phyloP scores from a whole-genome alignment of 2,888 invertebrate species.

The Bombylius major region DNA sequence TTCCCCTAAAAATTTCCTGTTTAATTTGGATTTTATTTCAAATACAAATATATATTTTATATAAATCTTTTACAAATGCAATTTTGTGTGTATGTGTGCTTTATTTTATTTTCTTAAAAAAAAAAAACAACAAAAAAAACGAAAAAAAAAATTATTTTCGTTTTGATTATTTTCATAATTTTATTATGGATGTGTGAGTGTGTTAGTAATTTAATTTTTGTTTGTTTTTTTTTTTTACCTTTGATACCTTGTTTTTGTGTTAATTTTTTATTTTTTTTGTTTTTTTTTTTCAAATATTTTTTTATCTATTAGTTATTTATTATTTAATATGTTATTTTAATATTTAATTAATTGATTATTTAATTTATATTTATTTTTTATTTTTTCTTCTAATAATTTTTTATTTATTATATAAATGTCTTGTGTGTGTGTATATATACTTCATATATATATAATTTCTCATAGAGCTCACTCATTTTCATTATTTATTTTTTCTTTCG shows the following conservation, averaged over 20 bases:
- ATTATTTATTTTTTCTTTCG: not conserved
- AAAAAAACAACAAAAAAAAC: no score
- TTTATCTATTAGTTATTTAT: slow-evolving; percentile 4
- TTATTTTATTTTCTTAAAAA: no score
- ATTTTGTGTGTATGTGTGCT: not conserved
- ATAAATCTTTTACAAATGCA: not conserved
- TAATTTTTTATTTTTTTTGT: slow-evolving; percentile 12
- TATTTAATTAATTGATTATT: slow-evolving; percentile 2
- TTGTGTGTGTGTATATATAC: slow-evolving; percentile 4
- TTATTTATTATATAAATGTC: not conserved
- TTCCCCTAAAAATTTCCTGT: no score
- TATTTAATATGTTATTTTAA: slow-evolving; percentile 3
- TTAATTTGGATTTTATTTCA: no score
- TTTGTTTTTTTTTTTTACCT: not conserved
- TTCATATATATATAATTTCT: no score
- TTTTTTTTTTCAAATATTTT: slow-evolving; percentile 7
- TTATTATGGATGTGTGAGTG: not conserved
- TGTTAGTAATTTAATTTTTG: slow-evolving; percentile 1
- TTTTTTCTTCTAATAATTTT: slow-evolving; percentile 2
- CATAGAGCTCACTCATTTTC: not conserved
- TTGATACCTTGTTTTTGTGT: slow-evolving; percentile 6
- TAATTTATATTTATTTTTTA: slow-evolving; percentile 3
- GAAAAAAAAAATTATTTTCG: no score
- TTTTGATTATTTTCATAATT: not conserved
- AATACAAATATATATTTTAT: no score